phyloP scores from a whole-genome alignment of 2,888 invertebrate genomes.

The Agrochola macilenta region DNA sequence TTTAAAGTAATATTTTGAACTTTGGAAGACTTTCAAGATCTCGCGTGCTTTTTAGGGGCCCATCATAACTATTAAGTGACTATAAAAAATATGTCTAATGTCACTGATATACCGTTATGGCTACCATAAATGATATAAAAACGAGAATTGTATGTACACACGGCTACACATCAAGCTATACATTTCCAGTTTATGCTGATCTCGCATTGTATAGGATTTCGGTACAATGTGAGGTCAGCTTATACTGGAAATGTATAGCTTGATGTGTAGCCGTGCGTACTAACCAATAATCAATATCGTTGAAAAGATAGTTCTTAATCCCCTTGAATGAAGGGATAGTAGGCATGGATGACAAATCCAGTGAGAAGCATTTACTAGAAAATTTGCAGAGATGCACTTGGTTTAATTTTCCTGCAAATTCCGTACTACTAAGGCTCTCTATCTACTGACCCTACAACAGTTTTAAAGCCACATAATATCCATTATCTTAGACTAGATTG shows the following conservation, averaged over 20 bases:
- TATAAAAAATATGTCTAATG: not conserved
- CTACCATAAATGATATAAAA: not conserved
- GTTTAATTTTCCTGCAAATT: constrained; percentile 3
- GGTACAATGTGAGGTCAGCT: too few relatives aligned
- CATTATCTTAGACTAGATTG: constrained; percentile 5
- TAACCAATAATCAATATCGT: not conserved
- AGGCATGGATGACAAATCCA: not conserved
- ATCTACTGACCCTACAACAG: not conserved
- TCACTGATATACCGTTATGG: constrained; percentile 15
- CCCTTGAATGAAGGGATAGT: not conserved
- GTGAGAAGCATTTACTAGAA: not conserved
- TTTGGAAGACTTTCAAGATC: constrained; percentile 41
- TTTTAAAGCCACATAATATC: not conserved
- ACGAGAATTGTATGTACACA: not conserved
- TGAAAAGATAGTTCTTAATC: not conserved
- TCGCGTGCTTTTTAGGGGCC: constrained; percentile 3
- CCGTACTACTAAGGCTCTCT: too few relatives aligned
- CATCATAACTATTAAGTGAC: not conserved
- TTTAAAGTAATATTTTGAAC: constrained; percentile 17
- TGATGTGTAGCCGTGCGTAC: too few relatives aligned
- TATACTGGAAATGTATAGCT: too few relatives aligned
- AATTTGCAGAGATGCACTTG: not conserved
- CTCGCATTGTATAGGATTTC: too few relatives aligned
- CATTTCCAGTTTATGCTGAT: too few relatives aligned
- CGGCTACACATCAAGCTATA: too few relatives aligned